These are phyloP conservation scores for Cladopsammia gracilis DNA, from an alignment of 64 coral and sea anemone genomes.

Conservation along the genomic window DNA sequence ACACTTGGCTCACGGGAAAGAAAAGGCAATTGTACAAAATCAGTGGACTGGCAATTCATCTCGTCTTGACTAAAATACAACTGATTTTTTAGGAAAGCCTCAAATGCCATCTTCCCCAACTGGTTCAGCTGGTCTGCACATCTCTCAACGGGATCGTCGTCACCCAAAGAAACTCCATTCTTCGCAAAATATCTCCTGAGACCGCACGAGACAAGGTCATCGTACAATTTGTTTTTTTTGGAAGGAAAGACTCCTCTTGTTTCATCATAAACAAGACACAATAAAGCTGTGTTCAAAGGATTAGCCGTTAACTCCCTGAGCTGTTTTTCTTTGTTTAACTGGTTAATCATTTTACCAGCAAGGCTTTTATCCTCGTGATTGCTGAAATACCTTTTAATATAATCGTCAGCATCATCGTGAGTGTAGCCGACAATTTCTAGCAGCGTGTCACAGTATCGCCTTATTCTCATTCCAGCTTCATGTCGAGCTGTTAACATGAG, in stretches of 20 bases:
- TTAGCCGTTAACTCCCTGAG: slow-evolving; percentile 24
- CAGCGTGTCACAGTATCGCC: background rate
- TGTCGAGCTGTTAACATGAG: slow-evolving; percentile 15
- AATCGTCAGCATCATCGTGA: background rate
- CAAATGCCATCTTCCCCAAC: slow-evolving; percentile 36
- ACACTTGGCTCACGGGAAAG: slow-evolving; percentile 7
- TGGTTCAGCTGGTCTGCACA: slow-evolving; percentile 7
- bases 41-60: background rate
- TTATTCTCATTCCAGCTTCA: background rate
- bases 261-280: slow-evolving; percentile 41
- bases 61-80: background rate
- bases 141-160: background rate
- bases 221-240: slow-evolving; percentile 12
- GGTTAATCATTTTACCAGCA: background rate
- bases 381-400: slow-evolving; percentile 19
- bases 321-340: background rate
- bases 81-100: slow-evolving; percentile 7
- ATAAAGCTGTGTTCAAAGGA: slow-evolving; percentile 34
- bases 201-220: background rate
- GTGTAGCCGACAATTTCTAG: slow-evolving; percentile 30
- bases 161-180: background rate
- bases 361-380: background rate
- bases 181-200: background rate
- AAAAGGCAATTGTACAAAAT: slow-evolving; percentile 20
- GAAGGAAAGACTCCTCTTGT: background rate